Evolutionary conservation across 2,797 vertebrate species (phyloP), one percentile per base, ranked within the genome.

Genomic region (Thaleichthys pacificus): DNA sequence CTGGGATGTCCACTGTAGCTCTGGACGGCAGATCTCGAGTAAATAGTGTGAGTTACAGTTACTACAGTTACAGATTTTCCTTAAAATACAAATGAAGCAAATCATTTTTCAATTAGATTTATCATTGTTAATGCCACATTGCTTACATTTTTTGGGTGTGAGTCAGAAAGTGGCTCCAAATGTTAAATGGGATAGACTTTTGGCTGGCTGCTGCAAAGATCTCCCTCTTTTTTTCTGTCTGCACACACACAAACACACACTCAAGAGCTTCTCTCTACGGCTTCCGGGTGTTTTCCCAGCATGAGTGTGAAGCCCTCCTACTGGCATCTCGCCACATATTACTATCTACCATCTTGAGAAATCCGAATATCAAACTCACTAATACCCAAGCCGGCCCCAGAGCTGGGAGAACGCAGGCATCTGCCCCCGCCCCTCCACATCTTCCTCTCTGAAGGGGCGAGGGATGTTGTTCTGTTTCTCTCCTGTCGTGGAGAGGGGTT

Each of bases 171-270:
- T 7, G 32, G 5, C 32, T 35, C 6, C 32, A 8, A 8, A 35
- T 35, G 32, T 8, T 8, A 35, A 1, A 35, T 22, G 42, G 58
- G 1, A 61, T 8, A 7, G 28, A 11, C 4, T 79, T 71, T 71
- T 61, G 71, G 71, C 35, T 56, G 81, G 81, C 81, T 87, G 84
- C 85, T 86, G 86, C 68, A 66, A 15, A 81, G 19, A 72, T 85
- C 68, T 76, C 58, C 54, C n/a, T 75, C 71, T 74, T 63, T 47
- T n/a, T 58, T 12, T 61, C 14, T 28, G 54, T 49, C 65, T 9
- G 30, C 28, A 28, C 15, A n/a, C 60, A 77, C 67, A 76, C 61
- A 71, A 38, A 66, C 71, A 70, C 61, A 24, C 62, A 15, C 78
- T 76, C 24, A 75, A 76, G 72, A 75, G 71, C 73, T 3, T 38